A percentile compares a stretch with the other conserved stretches of the same genome.
Evolutionary conservation across 2,888 invertebrate species (phyloP).

Genomic region (Eumerus sabulonum): DNA sequence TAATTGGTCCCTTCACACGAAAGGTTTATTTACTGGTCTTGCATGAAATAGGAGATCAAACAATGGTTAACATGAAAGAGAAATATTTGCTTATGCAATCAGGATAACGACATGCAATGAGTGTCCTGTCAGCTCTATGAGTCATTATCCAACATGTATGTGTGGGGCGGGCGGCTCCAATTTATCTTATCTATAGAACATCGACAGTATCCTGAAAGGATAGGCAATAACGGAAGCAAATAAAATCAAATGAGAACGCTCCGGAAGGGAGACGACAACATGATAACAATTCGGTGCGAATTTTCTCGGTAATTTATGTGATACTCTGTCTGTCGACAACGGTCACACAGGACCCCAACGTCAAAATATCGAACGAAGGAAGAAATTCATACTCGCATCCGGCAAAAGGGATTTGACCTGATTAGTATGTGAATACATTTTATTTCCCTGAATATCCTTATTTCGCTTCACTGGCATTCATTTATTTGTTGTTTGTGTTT

Average conservation of each 20-base stretch:
- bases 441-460: constrained; percentile 56
- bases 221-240: constrained; percentile 24
- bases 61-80: constrained; percentile 21
- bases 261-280: constrained; percentile 3
- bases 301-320: constrained; percentile 64
- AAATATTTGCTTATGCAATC: constrained; percentile 58
- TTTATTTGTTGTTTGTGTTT: constrained; percentile 63
- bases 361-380: constrained; percentile 53
- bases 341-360: constrained; percentile 46
- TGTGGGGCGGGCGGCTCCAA: background rate
- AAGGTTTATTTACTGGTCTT: constrained; percentile 38
- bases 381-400: constrained; percentile 1
- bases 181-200: background rate
- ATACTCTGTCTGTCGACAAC: constrained; percentile 66
- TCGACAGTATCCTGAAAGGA: background rate
- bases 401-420: constrained; percentile 44
- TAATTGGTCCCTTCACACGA: constrained; percentile 48
- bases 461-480: constrained; percentile 16
- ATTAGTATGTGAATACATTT: constrained; percentile 60
- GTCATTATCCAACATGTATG: too few relatives aligned
- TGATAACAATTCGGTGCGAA: constrained; percentile 42
- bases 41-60: constrained; percentile 44
- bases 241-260: constrained; percentile 26
- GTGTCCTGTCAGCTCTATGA: background rate
- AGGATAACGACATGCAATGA: constrained; percentile 17